Evolutionary conservation across 53 echinoderm and acorn worm species (phyloP).

Genomic region (Apostichopus leukothele): DNA sequence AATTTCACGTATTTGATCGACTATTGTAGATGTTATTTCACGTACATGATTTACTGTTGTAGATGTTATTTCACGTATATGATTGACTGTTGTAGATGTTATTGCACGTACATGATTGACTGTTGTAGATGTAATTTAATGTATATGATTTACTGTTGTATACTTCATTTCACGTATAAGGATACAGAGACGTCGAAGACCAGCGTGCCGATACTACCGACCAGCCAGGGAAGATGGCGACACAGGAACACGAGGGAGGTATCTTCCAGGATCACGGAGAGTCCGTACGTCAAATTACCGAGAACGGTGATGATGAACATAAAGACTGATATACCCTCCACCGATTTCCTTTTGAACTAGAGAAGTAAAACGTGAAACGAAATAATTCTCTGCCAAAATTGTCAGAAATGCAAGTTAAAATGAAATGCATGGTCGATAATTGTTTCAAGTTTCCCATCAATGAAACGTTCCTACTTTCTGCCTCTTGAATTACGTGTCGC

Average conservation of each 20-base stretch:
- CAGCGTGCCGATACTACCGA: constrained; percentile 93
- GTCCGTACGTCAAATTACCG: constrained; percentile 85
- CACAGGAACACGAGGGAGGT: constrained; percentile 63
- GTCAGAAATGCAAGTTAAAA: not conserved
- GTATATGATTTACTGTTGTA: no score
- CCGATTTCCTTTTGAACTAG: constrained; percentile 81
- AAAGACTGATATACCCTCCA: constrained; percentile 84
- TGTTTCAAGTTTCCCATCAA: no score
- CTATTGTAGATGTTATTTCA: no score
- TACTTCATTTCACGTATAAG: constrained; percentile 42
- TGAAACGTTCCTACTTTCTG: no score
- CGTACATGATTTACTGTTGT: no score
- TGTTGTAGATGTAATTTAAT: no score
- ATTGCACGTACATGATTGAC: no score
- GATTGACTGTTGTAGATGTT: no score
- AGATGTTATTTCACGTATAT: no score
- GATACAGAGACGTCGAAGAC: constrained; percentile 87
- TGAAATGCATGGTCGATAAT: no score
- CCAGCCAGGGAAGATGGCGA: constrained; percentile 89
- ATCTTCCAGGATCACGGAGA: constrained; percentile 78
- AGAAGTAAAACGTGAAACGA: constrained; percentile 11
- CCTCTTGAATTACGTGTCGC: no score
- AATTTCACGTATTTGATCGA: no score
- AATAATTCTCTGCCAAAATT: not conserved
- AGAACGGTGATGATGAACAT: constrained; percentile 93